Evolutionary conservation across 2,888 invertebrate species (phyloP), one percentile per base, ranked within the genome.

Genomic region (Thumatha senex): DNA sequence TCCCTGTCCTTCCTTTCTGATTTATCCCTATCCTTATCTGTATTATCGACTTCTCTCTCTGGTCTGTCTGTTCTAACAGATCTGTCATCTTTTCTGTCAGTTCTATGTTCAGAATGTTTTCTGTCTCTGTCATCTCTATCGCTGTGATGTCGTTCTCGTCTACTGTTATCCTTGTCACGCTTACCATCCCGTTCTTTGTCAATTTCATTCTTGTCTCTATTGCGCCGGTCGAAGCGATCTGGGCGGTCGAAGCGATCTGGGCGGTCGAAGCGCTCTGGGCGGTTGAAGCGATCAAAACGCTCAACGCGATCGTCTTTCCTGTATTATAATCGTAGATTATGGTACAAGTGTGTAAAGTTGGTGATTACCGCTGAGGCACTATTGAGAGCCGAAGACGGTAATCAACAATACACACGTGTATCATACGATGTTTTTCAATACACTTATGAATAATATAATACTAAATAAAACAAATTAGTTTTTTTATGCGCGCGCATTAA

Each of bases 301-400:
- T 24, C 34, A 9, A 24, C 13, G 1, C 72, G 76, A 0, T 78
- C 77, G 15, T 83, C 81, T 65, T 78, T 80, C 41, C 84, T 86
- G 61, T 40, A 18, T 13, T 34, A 13, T 29, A 18, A 18, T n/a
- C n/a, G n/a, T n/a, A n/a, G n/a, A n/a, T n/a, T n/a, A n/a, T n/a
- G n/a, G n/a, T n/a, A n/a, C n/a, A n/a, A n/a, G n/a, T n/a, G n/a
- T n/a, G n/a, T n/a, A n/a, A n/a, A n/a, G n/a, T n/a, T n/a, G n/a
- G n/a, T n/a, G n/a, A n/a, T n/a, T n/a, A n/a, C n/a, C n/a, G n/a
- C n/a, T n/a, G n/a, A n/a, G n/a, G n/a, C n/a, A n/a, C n/a, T n/a
- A n/a, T n/a, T n/a, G n/a, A n/a, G n/a, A n/a, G n/a, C n/a, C n/a
- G n/a, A n/a, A n/a, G n/a, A n/a, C n/a, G n/a, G n/a, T n/a, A n/a